Evolutionary conservation across 2,888 invertebrate genomes (phyloP).

Genomic region (Nyleta sp.): DNA sequence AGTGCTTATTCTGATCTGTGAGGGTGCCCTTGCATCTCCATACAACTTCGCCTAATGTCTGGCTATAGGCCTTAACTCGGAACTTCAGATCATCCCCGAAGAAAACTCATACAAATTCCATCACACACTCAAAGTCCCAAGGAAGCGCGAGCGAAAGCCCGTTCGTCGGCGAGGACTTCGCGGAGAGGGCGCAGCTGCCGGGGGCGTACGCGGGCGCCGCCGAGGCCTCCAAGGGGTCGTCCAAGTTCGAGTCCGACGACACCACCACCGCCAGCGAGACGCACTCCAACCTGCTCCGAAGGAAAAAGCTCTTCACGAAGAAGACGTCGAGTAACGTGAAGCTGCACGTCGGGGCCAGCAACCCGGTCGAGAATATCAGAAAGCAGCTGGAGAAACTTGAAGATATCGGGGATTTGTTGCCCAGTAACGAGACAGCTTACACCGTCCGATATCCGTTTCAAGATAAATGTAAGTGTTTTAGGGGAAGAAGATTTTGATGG

Average conservation of each 20-base stretch:
- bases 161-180: conserved; percentile 68
- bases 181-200: conserved; percentile 61
- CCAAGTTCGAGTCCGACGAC: conserved; percentile 79
- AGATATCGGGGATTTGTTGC: conserved; percentile 92
- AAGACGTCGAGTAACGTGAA: conserved; percentile 79
- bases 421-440: conserved; percentile 88
- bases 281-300: conserved; percentile 75
- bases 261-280: conserved; percentile 80
- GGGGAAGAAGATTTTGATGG: no score
- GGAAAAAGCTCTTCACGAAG: conserved; percentile 75
- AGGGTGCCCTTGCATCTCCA: conserved; percentile 80
- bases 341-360: conserved; percentile 77
- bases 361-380: conserved; percentile 90
- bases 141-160: conserved; percentile 68
- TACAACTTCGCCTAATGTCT: conserved; percentile 81
- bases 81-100: conserved; percentile 80
- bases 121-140: conserved; percentile 74
- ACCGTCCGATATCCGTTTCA: conserved; percentile 92
- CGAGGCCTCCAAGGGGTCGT: conserved; percentile 67
- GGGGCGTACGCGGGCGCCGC: conserved; percentile 67
- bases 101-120: conserved; percentile 77
- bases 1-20: conserved; percentile 72
- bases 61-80: conserved; percentile 83
- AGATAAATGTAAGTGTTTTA: conserved; percentile 85
- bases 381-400: conserved; percentile 91